Conservation (phyloP, 2,113 vertebrate genomes). For the Caranx melampygus region DNA sequence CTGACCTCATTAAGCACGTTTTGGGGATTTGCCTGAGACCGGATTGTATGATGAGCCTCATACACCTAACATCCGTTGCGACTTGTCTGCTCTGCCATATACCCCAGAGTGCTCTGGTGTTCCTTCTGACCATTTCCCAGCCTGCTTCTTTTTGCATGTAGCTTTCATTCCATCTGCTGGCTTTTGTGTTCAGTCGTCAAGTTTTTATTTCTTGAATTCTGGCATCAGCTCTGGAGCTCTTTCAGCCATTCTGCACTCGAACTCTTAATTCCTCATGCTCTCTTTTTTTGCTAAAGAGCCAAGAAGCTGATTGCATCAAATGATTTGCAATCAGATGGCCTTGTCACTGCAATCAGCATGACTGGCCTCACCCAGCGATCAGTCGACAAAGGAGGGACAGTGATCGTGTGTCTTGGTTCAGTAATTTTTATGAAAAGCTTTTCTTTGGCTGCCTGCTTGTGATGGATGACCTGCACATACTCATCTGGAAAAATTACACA, state of each 20-base stretch:
- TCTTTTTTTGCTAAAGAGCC: neutral
- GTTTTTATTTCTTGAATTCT: constrained; percentile 19
- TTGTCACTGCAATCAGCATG: constrained; percentile 30
- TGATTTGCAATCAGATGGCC: constrained; percentile 35
- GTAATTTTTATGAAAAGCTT: constrained; percentile 5
- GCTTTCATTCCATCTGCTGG: constrained; percentile 37
- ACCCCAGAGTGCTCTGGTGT: neutral
- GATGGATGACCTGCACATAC: neutral
- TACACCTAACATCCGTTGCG: neutral
- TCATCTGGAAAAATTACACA: neutral
- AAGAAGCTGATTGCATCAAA: constrained; percentile 22
- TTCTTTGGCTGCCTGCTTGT: constrained; percentile 36
- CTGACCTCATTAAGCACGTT: constrained; percentile 17
- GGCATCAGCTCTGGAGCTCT: neutral
- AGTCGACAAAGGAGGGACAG: neutral
- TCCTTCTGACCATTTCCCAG: neutral
- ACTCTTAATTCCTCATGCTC: constrained; percentile 12
- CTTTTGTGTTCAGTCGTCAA: constrained; percentile 26
- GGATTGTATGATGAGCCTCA: constrained; percentile 7
- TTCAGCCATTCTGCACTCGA: constrained; percentile 18
- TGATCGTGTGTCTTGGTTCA: neutral
- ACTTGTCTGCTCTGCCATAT: constrained; percentile 14
- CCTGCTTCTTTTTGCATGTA: constrained; percentile 46
- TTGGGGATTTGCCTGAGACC: constrained; percentile 8
- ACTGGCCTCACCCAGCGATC: neutral